These are phyloP conservation scores for Littorina saxatilis DNA, from an alignment of 1,140 invertebrate genomes.

Conservation along the genomic window DNA sequence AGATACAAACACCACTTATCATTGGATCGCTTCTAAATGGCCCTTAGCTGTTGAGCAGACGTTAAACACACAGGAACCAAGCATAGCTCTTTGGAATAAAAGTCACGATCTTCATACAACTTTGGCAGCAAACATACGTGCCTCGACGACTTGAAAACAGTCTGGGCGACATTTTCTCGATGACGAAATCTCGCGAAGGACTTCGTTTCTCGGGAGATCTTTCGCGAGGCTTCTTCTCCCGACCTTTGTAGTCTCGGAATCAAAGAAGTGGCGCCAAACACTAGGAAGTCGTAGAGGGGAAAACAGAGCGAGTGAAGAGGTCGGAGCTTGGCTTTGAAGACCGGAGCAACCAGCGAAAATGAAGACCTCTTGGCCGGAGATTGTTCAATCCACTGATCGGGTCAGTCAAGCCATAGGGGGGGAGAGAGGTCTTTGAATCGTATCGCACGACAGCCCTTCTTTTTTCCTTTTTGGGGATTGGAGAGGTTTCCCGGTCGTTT, in stretches of 20 bases:
- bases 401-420: neutral
- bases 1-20: too few relatives aligned
- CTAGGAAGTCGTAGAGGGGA: constrained; percentile 2
- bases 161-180: too few relatives aligned
- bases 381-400: constrained; percentile 15
- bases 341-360: neutral
- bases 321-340: constrained; percentile 4
- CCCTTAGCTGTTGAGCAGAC: too few relatives aligned
- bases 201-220: neutral
- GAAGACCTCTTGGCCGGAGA: neutral
- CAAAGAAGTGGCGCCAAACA: neutral
- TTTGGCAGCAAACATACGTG: too few relatives aligned
- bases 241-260: constrained; percentile 1
- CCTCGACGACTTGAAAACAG: too few relatives aligned
- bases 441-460: neutral
- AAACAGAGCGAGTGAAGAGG: constrained; percentile 9
- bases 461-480: neutral
- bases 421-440: neutral
- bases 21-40: too few relatives aligned
- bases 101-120: too few relatives aligned
- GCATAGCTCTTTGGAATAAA: too few relatives aligned
- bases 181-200: too few relatives aligned
- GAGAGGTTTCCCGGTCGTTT: too few relatives aligned
- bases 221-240: neutral
- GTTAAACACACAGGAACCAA: too few relatives aligned